A percentile compares a stretch with the other conserved stretches of the same genome.
These are phyloP conservation scores for Heliothis peltigera DNA, from an alignment of 2,888 invertebrate species.

Conservation along the genomic window DNA sequence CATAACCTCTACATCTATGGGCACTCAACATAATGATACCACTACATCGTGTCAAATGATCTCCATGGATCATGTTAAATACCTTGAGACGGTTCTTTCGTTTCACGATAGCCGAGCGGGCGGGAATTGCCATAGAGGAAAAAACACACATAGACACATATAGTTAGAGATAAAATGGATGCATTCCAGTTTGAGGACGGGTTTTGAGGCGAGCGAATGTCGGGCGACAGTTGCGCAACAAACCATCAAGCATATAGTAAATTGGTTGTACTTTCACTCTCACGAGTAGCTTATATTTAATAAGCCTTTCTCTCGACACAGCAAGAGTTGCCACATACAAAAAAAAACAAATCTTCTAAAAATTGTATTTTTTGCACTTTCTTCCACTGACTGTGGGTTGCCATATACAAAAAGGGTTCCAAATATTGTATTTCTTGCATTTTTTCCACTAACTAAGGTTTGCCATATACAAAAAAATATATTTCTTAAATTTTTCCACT, in stretches of 20 bases:
- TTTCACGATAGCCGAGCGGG: conserved; percentile 90
- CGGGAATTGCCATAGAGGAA: conserved; percentile 92
- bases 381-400: too few relatives aligned
- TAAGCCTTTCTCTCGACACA: neutral
- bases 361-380: too few relatives aligned
- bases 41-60: conserved; percentile 79
- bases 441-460: too few relatives aligned
- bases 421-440: too few relatives aligned
- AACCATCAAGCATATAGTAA: too few relatives aligned
- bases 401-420: too few relatives aligned
- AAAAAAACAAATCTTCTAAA: neutral
- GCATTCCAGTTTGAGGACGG: conserved; percentile 78
- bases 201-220: conserved; percentile 49
- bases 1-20: conserved; percentile 86
- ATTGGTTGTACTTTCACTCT: neutral
- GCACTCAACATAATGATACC: conserved; percentile 82
- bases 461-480: neutral
- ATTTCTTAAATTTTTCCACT: too few relatives aligned
- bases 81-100: conserved; percentile 91
- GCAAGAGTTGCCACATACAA: neutral
- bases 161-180: conserved; percentile 90
- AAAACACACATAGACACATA: conserved; percentile 92
- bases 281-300: neutral
- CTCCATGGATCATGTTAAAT: conserved; percentile 73
- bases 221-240: conserved; percentile 18